Base-by-base conservation (phyloP, 2,797 vertebrate genomes). In the Protosalanx chinensis region DNA sequence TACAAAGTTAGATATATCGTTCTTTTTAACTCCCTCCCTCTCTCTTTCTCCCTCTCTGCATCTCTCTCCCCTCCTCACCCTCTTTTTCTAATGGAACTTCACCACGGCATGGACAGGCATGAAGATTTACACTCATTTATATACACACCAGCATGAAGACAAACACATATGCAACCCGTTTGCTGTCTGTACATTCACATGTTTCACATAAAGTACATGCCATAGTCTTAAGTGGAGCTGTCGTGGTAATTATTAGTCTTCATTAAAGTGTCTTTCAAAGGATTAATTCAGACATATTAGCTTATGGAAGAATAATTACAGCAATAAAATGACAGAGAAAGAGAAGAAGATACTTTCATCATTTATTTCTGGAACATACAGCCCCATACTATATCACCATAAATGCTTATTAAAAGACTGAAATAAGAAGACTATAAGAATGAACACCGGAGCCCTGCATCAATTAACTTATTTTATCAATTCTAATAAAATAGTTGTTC, bases 251-350 rank as follows among this genome's bases (percentile, higher is more conserved):
- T 77, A 78, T 79, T 78, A 79, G 75, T 83, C 72, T 72, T 82
- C 71, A 81, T 79, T 81, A 81, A 73, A 70, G 67, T 83, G 84
- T 80, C 79, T 71, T 73, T 79, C 74, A 74, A 73, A 79, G 76
- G 72, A 76, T 77, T 81, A 74, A 78, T 74, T 80, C 79, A 71
- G 76, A 74, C 41, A 73, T 60, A 80, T 80, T 79, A 72, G 59
- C 71, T 71, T 60, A 46, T 73, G 64, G 74, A 29, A 51, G 41
- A 63, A 70, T 73, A 68, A 78, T 80, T 75, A 72, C 49, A 61
- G 75, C 77, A 33, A 63, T 32, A 63, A 63, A 20, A 63, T 72
- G 51, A 56, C 51, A 56, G 51, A 56, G 72, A 67, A 56, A 35
- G 72, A 77, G 72, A 72, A 76, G 8, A 27, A 68, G n/a, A 77